Conservation (phyloP, 2,888 invertebrate species). For the Drosophila conformis region DNA sequence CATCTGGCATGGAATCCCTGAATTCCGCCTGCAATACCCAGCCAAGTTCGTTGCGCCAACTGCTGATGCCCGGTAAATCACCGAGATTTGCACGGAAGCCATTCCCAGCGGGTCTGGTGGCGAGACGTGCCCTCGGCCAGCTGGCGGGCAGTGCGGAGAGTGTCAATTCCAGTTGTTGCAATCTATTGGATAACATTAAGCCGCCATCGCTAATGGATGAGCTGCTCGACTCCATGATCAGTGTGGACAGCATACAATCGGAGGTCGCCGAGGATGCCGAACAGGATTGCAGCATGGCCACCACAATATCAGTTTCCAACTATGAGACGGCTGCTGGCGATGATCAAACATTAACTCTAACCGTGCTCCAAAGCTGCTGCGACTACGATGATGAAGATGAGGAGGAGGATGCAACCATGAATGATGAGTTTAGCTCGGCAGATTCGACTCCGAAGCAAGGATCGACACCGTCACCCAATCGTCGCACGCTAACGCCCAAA, state of each 20-base stretch:
- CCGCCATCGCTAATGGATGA: slow-evolving; percentile 93
- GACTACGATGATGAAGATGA: slow-evolving; percentile 84
- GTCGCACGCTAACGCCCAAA: slow-evolving; percentile 88
- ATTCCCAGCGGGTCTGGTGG: slow-evolving; percentile 89
- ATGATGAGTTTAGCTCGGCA: slow-evolving; percentile 88
- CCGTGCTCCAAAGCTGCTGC: slow-evolving; percentile 86
- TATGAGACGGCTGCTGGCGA: slow-evolving; percentile 86
- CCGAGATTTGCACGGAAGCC: slow-evolving; percentile 88
- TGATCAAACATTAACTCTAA: slow-evolving; percentile 86
- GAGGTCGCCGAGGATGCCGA: slow-evolving; percentile 91
- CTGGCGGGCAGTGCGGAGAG: slow-evolving; percentile 89
- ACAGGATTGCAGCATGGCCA: slow-evolving; percentile 82
- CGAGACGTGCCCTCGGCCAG: slow-evolving; percentile 89
- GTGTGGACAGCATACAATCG: slow-evolving; percentile 93
- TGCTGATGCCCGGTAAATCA: slow-evolving; percentile 77
- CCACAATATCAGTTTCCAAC: slow-evolving; percentile 83
- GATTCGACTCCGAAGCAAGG: slow-evolving; percentile 91
- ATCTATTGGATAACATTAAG: slow-evolving; percentile 92
- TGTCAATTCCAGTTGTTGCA: slow-evolving; percentile 87
- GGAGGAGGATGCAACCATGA: slow-evolving; percentile 85
- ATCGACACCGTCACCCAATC: slow-evolving; percentile 69
- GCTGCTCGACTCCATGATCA: slow-evolving; percentile 92
- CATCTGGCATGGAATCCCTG: slow-evolving; percentile 90
- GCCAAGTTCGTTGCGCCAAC: slow-evolving; percentile 76
- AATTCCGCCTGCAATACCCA: slow-evolving; percentile 81